Percentiles rank a stretch among this genome's conserved stretches.
These are phyloP conservation scores for Acronicta alni DNA, from an alignment of 2,888 invertebrate genomes.

Conservation along the genomic window DNA sequence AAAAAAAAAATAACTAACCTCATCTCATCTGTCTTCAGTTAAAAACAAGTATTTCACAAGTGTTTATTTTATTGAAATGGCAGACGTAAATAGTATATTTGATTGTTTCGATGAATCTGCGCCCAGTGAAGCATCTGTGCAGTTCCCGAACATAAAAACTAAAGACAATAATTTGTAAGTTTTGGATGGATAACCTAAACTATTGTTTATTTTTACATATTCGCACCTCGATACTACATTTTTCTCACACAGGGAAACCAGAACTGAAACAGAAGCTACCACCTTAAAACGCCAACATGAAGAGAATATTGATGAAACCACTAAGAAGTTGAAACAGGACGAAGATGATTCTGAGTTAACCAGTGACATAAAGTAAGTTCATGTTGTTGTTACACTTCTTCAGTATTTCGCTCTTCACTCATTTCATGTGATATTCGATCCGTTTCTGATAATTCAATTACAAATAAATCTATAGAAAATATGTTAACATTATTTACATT, in stretches of 20 bases:
- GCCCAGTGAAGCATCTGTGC: conserved; percentile 67
- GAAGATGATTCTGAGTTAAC: conserved; percentile 75
- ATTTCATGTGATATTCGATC: no score
- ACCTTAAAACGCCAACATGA: conserved; percentile 78
- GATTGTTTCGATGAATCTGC: conserved; percentile 81
- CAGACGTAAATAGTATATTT: conserved; percentile 77
- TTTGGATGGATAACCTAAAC: conserved; percentile 65
- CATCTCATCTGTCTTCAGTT: not conserved
- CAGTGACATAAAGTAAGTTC: conserved; percentile 78
- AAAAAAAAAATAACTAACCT: no score
- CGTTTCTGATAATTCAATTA: no score
- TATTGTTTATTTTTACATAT: conserved; percentile 9
- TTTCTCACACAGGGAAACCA: conserved; percentile 53
- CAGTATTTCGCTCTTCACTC: no score
- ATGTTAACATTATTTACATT: conserved; percentile 38
- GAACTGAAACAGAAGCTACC: conserved; percentile 49
- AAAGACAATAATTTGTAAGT: conserved; percentile 70
- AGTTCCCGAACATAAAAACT: conserved; percentile 69
- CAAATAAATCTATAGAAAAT: no score
- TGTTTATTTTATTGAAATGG: no score
- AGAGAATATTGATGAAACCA: conserved; percentile 72
- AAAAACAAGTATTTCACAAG: no score
- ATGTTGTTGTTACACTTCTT: not conserved
- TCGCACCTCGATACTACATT: not conserved
- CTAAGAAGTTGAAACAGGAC: conserved; percentile 73